phyloP scores from a whole-genome alignment of 1,140 invertebrate genomes.

The Pseudomyrmex dendroicus region DNA sequence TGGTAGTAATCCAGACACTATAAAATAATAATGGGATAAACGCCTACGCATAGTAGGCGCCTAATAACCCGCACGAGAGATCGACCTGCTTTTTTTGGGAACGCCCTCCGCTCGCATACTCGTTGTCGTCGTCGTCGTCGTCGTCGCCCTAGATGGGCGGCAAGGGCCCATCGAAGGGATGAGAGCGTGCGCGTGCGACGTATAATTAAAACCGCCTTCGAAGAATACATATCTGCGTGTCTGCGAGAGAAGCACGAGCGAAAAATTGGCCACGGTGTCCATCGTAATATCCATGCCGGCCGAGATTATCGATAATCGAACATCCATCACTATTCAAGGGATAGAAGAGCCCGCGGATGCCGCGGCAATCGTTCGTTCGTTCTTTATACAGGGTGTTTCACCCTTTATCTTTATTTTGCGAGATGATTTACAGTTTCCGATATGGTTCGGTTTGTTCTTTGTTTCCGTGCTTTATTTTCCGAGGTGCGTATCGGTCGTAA shows the following conservation, averaged over 20 bases:
- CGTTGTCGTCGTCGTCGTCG: constrained; percentile 1
- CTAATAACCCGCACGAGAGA: constrained; percentile 57
- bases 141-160: constrained; percentile 37
- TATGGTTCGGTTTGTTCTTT: not conserved
- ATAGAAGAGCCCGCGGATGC: constrained; percentile 26
- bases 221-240: constrained; percentile 49
- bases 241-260: constrained; percentile 11
- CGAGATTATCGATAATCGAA: constrained; percentile 58
- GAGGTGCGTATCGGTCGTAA: too few relatives aligned
- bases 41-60: constrained; percentile 45
- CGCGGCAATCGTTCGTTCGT: not conserved
- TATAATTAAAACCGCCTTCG: constrained; percentile 73
- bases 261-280: constrained; percentile 50
- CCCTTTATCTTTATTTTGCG: not conserved
- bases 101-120: constrained; percentile 52
- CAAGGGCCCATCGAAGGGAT: constrained; percentile 1
- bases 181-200: constrained; percentile 49
- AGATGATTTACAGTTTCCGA: not conserved
- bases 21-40: constrained; percentile 69
- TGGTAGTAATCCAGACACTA: constrained; percentile 23
- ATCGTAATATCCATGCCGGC: constrained; percentile 28
- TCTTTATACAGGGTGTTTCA: constrained; percentile 5
- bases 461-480: not conserved
- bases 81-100: constrained; percentile 59
- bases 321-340: constrained; percentile 48